These are phyloP conservation scores for Marmota flaviventris DNA, from an alignment of 2,113 vertebrate genomes.

Conservation along the genomic window DNA sequence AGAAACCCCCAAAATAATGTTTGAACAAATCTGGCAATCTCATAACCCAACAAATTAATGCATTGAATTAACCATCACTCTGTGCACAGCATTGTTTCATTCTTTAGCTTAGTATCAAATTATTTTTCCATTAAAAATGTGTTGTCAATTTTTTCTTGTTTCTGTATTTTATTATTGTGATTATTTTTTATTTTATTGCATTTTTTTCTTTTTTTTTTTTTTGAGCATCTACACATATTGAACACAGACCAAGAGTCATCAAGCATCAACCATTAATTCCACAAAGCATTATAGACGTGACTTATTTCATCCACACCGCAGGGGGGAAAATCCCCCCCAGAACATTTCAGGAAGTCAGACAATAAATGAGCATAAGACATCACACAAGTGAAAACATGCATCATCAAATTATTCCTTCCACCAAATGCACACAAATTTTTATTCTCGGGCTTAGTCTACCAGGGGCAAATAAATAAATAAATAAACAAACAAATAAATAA, in stretches of 20 bases:
- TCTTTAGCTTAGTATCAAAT: not conserved
- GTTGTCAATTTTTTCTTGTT: not conserved
- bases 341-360: conserved; percentile 44
- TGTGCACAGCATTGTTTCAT: not conserved
- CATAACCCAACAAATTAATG: not conserved
- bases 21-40: not conserved
- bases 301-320: conserved; percentile 47
- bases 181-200: conserved; percentile 41
- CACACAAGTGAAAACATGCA: not conserved
- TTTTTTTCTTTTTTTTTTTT: not conserved
- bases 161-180: conserved; percentile 3
- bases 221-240: not conserved
- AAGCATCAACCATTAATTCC: conserved; percentile 20
- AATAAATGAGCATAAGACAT: not conserved
- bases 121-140: conserved; percentile 3
- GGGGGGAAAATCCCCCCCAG: not conserved
- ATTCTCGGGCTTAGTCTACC: not conserved
- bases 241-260: not conserved
- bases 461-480: conserved; percentile 46
- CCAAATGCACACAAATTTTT: conserved; percentile 22
- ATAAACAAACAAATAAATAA: no score
- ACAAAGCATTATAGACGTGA: not conserved
- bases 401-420: conserved; percentile 52
- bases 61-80: not conserved
- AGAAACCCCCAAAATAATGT: not conserved